Evolutionary conservation across 2,888 invertebrate genomes (phyloP).

Genomic region (Clanis bilineata): DNA sequence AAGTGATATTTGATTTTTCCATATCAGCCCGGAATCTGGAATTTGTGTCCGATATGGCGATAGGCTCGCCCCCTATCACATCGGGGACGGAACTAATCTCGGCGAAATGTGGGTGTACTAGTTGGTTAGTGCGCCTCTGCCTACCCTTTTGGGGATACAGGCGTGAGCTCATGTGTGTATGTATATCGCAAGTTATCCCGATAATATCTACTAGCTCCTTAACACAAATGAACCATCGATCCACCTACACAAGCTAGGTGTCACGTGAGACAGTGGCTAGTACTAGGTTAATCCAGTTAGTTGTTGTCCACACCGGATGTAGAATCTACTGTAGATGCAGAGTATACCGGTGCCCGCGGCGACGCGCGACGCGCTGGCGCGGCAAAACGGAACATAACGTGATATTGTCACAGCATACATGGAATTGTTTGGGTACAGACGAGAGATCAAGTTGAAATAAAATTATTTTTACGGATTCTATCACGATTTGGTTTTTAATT

Average conservation of each 20-base stretch:
- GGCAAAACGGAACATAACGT: conserved; percentile 74
- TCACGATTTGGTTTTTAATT: too few species aligned
- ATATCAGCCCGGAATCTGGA: too few species aligned
- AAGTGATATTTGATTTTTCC: too few species aligned
- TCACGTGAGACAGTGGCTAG: background rate
- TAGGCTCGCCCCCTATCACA: too few species aligned
- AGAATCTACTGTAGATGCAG: conserved; percentile 23
- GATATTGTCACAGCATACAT: conserved; percentile 59
- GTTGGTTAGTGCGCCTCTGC: too few species aligned
- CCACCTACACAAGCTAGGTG: background rate
- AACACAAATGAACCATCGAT: background rate
- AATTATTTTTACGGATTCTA: background rate
- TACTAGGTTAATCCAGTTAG: background rate
- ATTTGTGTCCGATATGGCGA: too few species aligned
- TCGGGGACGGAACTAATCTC: too few species aligned
- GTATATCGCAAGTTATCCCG: too few species aligned
- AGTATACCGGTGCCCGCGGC: conserved; percentile 37
- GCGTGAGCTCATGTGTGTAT: too few species aligned
- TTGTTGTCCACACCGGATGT: conserved; percentile 19
- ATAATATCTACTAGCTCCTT: background rate
- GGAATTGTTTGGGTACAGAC: conserved; percentile 58
- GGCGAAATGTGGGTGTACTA: too few species aligned
- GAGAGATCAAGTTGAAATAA: conserved; percentile 21
- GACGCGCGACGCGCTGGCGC: conserved; percentile 50
- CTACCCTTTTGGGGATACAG: too few species aligned